Percentiles rank a stretch among this genome's conserved stretches.
Conservation (phyloP, 2,888 invertebrate genomes). For the Stenchaetothrips biformis region DNA sequence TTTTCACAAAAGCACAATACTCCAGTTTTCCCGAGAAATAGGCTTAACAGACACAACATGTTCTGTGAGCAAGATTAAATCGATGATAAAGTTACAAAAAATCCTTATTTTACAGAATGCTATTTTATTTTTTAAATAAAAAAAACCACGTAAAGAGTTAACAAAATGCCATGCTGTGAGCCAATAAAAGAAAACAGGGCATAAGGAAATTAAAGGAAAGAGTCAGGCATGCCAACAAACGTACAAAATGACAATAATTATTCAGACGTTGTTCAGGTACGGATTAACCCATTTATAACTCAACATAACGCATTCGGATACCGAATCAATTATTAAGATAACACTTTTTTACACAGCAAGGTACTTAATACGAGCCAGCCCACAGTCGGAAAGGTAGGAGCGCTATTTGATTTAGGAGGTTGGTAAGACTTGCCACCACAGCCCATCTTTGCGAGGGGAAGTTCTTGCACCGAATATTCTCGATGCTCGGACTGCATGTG, state of each 20-base stretch:
- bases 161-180: too few species aligned
- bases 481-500: conserved; percentile 4
- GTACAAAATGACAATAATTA: not conserved
- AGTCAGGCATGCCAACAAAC: not conserved
- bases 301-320: not conserved
- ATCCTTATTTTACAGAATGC: too few species aligned
- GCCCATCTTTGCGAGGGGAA: not conserved
- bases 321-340: not conserved
- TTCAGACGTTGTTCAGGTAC: not conserved
- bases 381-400: not conserved
- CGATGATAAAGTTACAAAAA: too few species aligned
- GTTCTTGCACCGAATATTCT: not conserved
- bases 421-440: not conserved
- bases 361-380: not conserved
- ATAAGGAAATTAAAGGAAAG: too few species aligned
- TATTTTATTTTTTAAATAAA: too few species aligned
- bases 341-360: not conserved
- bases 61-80: not conserved
- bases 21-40: not conserved
- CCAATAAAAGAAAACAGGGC: too few species aligned
- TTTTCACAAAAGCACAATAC: not conserved
- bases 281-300: not conserved
- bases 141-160: too few species aligned
- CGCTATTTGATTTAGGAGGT: not conserved
- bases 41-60: not conserved